Conservation (phyloP, 2,797 vertebrate genomes). For the Cygnus olor region DNA sequence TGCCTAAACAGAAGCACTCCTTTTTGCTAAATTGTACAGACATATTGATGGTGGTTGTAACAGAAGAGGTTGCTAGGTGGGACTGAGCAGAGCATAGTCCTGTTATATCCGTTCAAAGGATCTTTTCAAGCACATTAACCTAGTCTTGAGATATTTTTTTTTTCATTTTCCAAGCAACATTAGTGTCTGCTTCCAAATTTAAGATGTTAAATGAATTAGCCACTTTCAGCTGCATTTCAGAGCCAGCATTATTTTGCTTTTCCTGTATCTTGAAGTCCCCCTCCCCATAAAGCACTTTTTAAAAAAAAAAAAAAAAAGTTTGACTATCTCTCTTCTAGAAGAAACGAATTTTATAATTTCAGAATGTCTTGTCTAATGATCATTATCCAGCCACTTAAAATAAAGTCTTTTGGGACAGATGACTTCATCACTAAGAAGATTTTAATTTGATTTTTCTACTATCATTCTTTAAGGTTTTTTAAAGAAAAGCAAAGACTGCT, state of each 20-base stretch:
- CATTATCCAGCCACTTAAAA: constrained; percentile 14
- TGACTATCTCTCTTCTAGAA: not conserved
- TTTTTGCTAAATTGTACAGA: not conserved
- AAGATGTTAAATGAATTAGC: not conserved
- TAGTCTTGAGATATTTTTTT: not conserved
- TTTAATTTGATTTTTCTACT: constrained; percentile 39
- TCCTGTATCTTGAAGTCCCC: not conserved
- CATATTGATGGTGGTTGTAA: not conserved
- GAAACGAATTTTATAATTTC: not conserved
- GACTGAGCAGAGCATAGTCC: not conserved
- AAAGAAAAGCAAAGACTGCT: constrained; percentile 34
- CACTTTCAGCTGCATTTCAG: constrained; percentile 6
- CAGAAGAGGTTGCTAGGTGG: not conserved
- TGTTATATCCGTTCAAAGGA: not conserved
- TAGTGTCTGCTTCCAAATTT: not conserved
- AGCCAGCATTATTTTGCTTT: not conserved
- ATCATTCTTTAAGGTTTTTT: constrained; percentile 63
- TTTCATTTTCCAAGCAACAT: not conserved
- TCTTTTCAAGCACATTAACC: not conserved
- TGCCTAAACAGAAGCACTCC: not conserved
- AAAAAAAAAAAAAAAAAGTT: not conserved
- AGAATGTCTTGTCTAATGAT: not conserved
- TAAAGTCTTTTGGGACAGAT: constrained; percentile 5
- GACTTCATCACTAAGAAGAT: not conserved
- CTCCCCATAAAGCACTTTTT: not conserved